phyloP scores from a whole-genome alignment of 2,113 vertebrate genomes.

The Psittacula cyanocephala region DNA sequence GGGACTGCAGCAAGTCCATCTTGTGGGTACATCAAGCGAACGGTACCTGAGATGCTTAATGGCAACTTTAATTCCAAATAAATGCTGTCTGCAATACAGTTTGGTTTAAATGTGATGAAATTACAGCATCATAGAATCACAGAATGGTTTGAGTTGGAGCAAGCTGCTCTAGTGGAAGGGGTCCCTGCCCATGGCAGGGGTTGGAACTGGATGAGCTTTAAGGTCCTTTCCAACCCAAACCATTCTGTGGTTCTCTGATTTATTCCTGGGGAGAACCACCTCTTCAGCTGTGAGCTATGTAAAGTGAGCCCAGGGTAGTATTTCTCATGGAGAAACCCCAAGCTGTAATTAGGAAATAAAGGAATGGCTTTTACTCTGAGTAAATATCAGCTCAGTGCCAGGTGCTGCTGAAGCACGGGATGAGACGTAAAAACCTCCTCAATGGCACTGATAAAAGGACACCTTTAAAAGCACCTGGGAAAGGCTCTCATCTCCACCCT shows the following conservation, averaged over 20 bases:
- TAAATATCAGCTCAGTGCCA: not conserved
- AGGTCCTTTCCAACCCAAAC: not conserved
- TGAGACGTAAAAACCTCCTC: not conserved
- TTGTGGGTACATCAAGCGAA: accelerated
- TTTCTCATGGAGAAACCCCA: not conserved
- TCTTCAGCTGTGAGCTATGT: not conserved
- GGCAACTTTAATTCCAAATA: not conserved
- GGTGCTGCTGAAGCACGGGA: not conserved
- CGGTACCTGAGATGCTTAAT: not conserved
- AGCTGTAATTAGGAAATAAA: not conserved
- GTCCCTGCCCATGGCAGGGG: not conserved
- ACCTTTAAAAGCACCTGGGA: not conserved
- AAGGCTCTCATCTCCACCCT: not conserved
- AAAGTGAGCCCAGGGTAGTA: not conserved
- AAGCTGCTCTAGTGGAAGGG: not conserved
- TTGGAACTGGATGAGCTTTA: not conserved
- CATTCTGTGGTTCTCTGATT: not conserved
- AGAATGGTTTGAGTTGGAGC: not conserved
- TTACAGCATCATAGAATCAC: accelerated
- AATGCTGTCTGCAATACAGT: not conserved
- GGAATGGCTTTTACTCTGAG: not conserved
- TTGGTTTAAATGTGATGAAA: not conserved
- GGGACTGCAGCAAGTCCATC: not conserved
- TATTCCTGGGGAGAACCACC: not conserved
- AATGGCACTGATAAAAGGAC: not conserved